Conservation (phyloP, 2,113 vertebrate genomes). For the Phylloscopus trochilus region DNA sequence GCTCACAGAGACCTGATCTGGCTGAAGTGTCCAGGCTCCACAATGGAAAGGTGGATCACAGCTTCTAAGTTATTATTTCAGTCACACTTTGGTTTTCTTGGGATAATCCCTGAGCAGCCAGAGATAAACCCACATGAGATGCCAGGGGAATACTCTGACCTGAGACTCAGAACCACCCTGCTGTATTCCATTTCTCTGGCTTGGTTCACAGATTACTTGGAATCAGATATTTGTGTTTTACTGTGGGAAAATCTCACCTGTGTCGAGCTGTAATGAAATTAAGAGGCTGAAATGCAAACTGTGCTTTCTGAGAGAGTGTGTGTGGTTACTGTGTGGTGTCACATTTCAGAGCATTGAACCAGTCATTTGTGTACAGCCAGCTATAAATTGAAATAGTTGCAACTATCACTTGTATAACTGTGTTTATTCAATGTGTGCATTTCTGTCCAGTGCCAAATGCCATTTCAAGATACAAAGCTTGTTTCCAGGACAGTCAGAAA, state of each 20-base stretch:
- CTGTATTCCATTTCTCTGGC: neutral
- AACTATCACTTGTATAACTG: neutral
- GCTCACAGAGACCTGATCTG: fast-evolving
- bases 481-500: neutral
- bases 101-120: neutral
- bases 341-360: neutral
- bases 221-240: neutral
- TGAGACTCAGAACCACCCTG: neutral
- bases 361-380: neutral
- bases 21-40: neutral
- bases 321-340: neutral
- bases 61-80: neutral
- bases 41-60: neutral
- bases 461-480: neutral
- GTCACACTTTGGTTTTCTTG: neutral
- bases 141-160: neutral
- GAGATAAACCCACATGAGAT: neutral
- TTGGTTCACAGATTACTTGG: neutral
- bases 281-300: neutral
- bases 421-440: neutral
- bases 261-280: neutral
- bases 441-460: neutral
- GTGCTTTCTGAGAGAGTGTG: neutral
- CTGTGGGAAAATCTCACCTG: neutral
- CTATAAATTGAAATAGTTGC: neutral